Base-by-base conservation (phyloP, 2,113 vertebrate genomes). In the Camelus bactrianus region DNA sequence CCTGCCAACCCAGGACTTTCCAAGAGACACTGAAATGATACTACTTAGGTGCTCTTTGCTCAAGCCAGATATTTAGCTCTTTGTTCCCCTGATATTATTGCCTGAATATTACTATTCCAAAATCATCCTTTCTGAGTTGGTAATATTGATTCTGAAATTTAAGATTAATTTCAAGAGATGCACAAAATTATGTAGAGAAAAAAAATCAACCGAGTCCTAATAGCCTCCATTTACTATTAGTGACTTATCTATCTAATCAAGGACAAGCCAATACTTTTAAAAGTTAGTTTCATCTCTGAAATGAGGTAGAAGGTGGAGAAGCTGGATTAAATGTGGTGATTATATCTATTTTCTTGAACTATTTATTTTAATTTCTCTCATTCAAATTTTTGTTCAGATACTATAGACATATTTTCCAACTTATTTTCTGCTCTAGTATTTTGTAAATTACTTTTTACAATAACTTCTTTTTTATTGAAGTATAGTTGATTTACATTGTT, bases 131-230 rank as follows among this genome's bases (percentile, higher is more conserved):
- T 72, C n/a, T 82, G 32, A 86, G n/a, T 70, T 89, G 38, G 8
- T 9, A 52, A 72, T 76, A 48, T 38, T 17, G 10, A 82, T 42
- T 65, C 16, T 24, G 6, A 81, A 81, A 85, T 94, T 32, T 58
- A 79, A 77, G 92, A 64, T 72, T 26, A 80, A 75, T 84, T 91
- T 85, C 50, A 91, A 88, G 42, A 93, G 7, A 70, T 14, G 52
- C 24, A 62, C 19, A 52, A 75, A 79, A 54, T 89, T 89, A 62
- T 65, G 11, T 28, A 1, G 28, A 88, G 76, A 94, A 73, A 88
- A 58, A 58, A n/a, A 81, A 64, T 58, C 42, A 85, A 48, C 8
- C 46, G 17, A 56, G 10, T 79, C 1, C 24, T 94, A 83, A 56
- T 90, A 81, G 14, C 35, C 6, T 46, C 38, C 2, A 42, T 91